Evolutionary conservation across 2,113 vertebrate species (phyloP).

Genomic region (Melanerpes aurifrons): DNA sequence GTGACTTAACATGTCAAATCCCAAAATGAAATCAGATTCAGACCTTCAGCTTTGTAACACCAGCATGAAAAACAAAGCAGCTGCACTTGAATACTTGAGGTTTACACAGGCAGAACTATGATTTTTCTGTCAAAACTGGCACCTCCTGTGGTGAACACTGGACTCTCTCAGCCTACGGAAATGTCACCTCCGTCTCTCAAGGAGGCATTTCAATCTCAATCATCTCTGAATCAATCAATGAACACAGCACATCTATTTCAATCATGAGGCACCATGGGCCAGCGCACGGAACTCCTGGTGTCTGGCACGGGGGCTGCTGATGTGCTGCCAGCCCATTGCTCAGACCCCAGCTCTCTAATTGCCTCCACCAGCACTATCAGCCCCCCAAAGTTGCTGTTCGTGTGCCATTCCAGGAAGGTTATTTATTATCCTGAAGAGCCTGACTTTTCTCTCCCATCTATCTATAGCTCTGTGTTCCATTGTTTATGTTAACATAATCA

Average conservation of each 20-base stretch:
- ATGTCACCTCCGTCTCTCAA: not conserved
- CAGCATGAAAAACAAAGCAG: not conserved
- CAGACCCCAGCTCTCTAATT: not conserved
- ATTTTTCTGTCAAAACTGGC: constrained; percentile 31
- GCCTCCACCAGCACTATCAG: not conserved
- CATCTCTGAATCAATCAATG: constrained; percentile 30
- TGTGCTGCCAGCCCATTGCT: not conserved
- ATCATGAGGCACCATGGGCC: not conserved
- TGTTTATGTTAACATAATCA: constrained; percentile 73
- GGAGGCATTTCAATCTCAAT: constrained; percentile 41
- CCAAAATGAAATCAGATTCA: not conserved
- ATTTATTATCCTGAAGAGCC: constrained; percentile 57
- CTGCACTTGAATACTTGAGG: not conserved
- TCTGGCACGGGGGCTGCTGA: not conserved
- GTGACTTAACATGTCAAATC: not conserved
- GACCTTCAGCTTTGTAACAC: not conserved
- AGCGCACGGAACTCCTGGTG: not conserved
- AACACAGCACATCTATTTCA: not conserved
- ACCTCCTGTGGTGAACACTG: not conserved
- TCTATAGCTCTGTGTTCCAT: not conserved
- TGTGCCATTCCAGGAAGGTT: not conserved
- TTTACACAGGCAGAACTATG: not conserved
- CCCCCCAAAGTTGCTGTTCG: constrained; percentile 23
- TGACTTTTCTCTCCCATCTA: constrained; percentile 38
- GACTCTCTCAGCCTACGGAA: not conserved